phyloP scores from a whole-genome alignment of 2,888 invertebrate species.

The Sclerodermus sp. region DNA sequence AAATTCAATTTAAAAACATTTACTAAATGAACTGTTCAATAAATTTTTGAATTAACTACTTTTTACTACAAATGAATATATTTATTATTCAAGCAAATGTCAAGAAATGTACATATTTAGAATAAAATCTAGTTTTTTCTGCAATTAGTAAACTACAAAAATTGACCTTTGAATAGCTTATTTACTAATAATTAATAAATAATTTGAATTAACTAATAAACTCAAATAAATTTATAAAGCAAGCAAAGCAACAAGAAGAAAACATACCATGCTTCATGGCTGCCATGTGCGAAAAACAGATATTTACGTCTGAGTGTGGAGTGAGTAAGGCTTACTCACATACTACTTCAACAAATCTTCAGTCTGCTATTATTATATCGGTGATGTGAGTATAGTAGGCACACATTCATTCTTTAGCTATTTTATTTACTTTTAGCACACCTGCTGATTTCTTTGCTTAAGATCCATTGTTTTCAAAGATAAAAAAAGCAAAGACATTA shows the following conservation, averaged over 20 bases:
- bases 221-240: conserved; percentile 13
- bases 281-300: conserved; percentile 59
- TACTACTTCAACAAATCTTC: conserved; percentile 50
- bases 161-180: too few species aligned
- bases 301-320: conserved; percentile 42
- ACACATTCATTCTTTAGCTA: conserved; percentile 27
- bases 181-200: not conserved
- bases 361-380: conserved; percentile 51
- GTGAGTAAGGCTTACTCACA: conserved; percentile 50
- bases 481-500: conserved; percentile 52
- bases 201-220: not conserved
- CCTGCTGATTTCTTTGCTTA: conserved; percentile 49
- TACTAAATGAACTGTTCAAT: too few species aligned
- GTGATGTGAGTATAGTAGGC: conserved; percentile 48
- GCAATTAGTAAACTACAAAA: too few species aligned
- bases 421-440: conserved; percentile 42
- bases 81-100: too few species aligned
- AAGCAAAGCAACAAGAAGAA: conserved; percentile 40
- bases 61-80: too few species aligned
- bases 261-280: conserved; percentile 61
- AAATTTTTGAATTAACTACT: too few species aligned
- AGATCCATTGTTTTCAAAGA: conserved; percentile 50
- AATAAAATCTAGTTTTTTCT: too few species aligned
- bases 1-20: too few species aligned
- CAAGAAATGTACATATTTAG: too few species aligned